Evolutionary conservation across 1,140 invertebrate genomes (phyloP), one percentile per base, ranked within the genome.

Genomic region (Aphis gossypii): DNA sequence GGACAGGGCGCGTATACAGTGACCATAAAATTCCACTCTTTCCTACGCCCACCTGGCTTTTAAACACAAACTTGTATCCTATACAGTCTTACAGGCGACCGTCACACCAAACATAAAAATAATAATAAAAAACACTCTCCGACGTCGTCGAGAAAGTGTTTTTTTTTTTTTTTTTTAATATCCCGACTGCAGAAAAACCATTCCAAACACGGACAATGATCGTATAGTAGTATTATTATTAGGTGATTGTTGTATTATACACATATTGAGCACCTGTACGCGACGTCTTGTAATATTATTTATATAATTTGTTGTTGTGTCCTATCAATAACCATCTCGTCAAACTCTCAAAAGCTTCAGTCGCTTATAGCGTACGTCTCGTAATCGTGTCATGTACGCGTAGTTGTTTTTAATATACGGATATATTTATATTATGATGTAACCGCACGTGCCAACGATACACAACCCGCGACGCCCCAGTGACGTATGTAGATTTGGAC

Each of bases 21-120:
- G 87, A 89, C 87, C 87, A 89, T 89, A 89, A 89, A 89, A 89
- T 89, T 87, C 48, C 87, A 54, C 87, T 89, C 87, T 54, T 89
- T 51, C 30, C 48, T 20, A 51, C 87, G 87, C 87, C 87, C 87
- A 89, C 48, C 20, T 48, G 87, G 87, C 87, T 89, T 89, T 89
- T 38, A 38, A 54, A 89, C 87, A 11, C 87, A 20, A 89, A 54
- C 87, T 89, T 89, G 41, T 76, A 76, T 76, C n/a, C 8, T 23
- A 35, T 23, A 35, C 23, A 84, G 87, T 14, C 21, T 9, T 23
- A 51, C 23, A 44, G 87, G 87, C 87, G 21, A 54, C 87, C 8
- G 87, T 89, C 87, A 54, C 87, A 89, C 87, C 20, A 18, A 18
- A 46, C 83, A 30, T 46, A 86, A 46, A 46, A n/a, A n/a, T 20